phyloP scores from a whole-genome alignment of 2,113 vertebrate genomes.

The Corynorhinus townsendii region DNA sequence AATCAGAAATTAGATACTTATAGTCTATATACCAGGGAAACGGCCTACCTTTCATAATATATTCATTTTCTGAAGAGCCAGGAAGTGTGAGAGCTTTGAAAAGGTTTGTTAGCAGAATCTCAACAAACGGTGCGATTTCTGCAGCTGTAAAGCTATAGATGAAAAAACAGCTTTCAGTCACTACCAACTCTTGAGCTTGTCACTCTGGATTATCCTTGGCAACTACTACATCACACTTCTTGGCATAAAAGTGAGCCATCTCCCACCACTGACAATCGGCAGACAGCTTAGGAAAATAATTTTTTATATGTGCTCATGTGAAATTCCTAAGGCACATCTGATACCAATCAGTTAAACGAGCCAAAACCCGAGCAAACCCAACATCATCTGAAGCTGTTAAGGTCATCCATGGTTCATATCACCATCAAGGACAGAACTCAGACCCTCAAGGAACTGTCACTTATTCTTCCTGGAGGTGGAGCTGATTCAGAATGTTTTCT shows the following conservation, averaged over 20 bases:
- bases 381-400: not conserved
- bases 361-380: not conserved
- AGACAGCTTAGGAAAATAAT: not conserved
- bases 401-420: not conserved
- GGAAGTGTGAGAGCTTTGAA: slow-evolving; percentile 95
- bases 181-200: slow-evolving; percentile 27
- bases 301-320: not conserved
- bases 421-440: rapidly evolving
- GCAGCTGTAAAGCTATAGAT: slow-evolving; percentile 88
- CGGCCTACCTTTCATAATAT: slow-evolving; percentile 97
- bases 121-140: slow-evolving; percentile 94
- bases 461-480: not conserved
- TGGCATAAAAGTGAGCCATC: not conserved
- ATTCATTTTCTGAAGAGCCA: slow-evolving; percentile 97
- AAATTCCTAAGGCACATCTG: not conserved
- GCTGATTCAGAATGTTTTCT: not conserved
- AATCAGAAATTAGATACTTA: not conserved
- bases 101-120: slow-evolving; percentile 94
- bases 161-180: slow-evolving; percentile 73
- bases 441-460: not conserved
- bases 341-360: not conserved
- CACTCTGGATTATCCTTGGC: not conserved
- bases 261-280: not conserved
- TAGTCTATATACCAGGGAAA: slow-evolving; percentile 35
- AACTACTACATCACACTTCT: slow-evolving; percentile 36